Base-by-base conservation (phyloP, 1,140 invertebrate species). In the Chionoecetes opilio region DNA sequence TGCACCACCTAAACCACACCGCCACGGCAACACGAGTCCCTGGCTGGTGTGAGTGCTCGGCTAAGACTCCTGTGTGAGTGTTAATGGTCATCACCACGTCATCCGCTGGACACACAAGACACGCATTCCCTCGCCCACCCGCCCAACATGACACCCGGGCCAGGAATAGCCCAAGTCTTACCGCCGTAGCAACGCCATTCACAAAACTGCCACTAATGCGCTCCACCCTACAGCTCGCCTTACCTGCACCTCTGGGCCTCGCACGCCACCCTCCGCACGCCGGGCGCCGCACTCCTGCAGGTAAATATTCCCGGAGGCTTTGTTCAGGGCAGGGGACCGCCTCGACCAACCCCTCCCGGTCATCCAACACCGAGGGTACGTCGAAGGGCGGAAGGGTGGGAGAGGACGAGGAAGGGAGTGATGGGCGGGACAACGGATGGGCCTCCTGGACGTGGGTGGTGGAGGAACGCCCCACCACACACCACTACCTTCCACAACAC, bases 101-200 rank as follows among this genome's bases (percentile, higher is more conserved):
- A 53, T 53, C 46, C 46, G 63, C n/a, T n/a, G n/a, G 63, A 8
- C 3, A 26, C n/a, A n/a, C 63, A 46, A 46, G 41, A 0, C 46
- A 17, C 89, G 31, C 46, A 21, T 26, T 29, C 84, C 17, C 31
- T 35, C 32, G 32, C 29, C 82, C 82, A 84, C 31, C 6, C 82
- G 26, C n/a, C n/a, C 82, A 31, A 29, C 82, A 0, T 84, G 29
- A 84, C 32, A 86, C n/a, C 82, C 5, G n/a, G 9, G 35, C 84
- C 53, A 91, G 35, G 89, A 91, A 91, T 91, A 91, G 89, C 31
- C 46, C 46, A 91, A 91, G 89, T 75, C n/a, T 91, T 53, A 75
- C 35, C 41, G 46, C n/a, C 35, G 31, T 75, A 75, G 63, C 41
- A 35, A 29, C 31, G 29, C 89, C 32, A 75, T 91, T 91, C 89